Base-by-base conservation (phyloP, 2,888 invertebrate genomes). In the Plemyria rubiginata region DNA sequence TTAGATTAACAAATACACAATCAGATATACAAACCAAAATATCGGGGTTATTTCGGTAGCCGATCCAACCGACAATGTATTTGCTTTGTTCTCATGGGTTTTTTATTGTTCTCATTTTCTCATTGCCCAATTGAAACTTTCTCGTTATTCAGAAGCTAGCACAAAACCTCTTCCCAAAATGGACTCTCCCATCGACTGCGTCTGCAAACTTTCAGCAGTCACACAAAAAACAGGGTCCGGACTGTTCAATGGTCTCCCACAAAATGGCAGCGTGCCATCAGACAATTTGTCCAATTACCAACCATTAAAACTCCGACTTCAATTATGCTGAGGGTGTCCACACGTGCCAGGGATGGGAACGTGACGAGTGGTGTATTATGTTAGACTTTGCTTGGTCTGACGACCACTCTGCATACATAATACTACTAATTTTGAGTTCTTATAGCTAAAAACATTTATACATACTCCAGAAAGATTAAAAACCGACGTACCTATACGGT, bases 201-300 rank as follows among this genome's bases (percentile, higher is more conserved):
- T 50, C 56, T 60, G 38, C 45, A n/a, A 64, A 62, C 58, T 65
- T 66, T 54, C 16, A 59, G 59, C 54, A 55, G 53, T 64, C 55
- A 50, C 60, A 65, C 55, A 64, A 60, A 60, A 65, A 65, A 54
- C 49, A 54, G 32, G 41, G 43, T 41, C 32, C 50, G 29, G 40
- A 29, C 22, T 53, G 46, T 58, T 62, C 50, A 12, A 45, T 61
- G 57, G 64, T 52, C 54, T 51, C 53, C 64, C 54, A 40, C 62
- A 57, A 13, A 45, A 55, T 66, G 61, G 67, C 68, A 61, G 60
- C 71, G 71, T 75, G 74, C 74, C 70, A 65, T 58, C 57, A 62
- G 70, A 67, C 71, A 75, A 79, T 78, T 79, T 74, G 70, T 73
- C 77, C 76, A 79, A 79, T 77, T 76, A 76, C 67, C 68, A 66